phyloP scores from a whole-genome alignment of 2,888 invertebrate genomes.

The Gordius sp. region DNA sequence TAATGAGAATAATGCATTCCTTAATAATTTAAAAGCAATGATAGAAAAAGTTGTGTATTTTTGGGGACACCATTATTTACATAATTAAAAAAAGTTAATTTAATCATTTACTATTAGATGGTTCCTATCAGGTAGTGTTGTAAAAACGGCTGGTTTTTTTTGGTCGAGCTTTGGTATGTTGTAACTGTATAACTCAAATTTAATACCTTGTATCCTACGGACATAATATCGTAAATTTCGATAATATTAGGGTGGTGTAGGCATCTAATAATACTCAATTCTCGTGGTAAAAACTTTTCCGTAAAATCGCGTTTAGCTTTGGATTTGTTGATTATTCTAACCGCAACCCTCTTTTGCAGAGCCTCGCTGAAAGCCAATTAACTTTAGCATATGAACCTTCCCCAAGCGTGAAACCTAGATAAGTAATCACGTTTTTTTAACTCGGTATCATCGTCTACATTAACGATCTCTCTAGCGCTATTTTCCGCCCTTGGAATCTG shows the following conservation, averaged over 20 bases:
- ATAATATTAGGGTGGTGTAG: slow-evolving; percentile 53
- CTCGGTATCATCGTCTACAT: slow-evolving; percentile 3
- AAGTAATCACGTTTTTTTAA: neutral
- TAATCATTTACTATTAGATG: no score
- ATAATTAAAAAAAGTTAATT: no score
- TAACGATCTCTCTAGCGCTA: no score
- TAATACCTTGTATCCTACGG: slow-evolving; percentile 41
- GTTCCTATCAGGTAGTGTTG: no score
- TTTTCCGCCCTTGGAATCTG: no score
- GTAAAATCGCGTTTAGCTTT: slow-evolving; percentile 50
- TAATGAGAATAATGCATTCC: no score
- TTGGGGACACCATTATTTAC: no score
- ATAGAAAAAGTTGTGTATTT: no score
- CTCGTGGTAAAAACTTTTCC: slow-evolving; percentile 51
- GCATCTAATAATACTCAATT: slow-evolving; percentile 46
- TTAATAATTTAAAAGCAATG: no score
- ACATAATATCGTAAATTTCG: slow-evolving; percentile 47
- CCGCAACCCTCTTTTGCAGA: slow-evolving; percentile 33
- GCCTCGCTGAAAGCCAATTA: slow-evolving; percentile 39
- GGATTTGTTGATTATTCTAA: slow-evolving; percentile 49
- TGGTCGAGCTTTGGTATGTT: no score
- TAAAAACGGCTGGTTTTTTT: no score
- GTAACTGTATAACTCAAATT: slow-evolving; percentile 24
- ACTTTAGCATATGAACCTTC: slow-evolving; percentile 72
- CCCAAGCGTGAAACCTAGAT: slow-evolving; percentile 35